These are phyloP conservation scores for Nematostella vectensis DNA, from an alignment of 92 coral and sea anemone genomes.

Conservation along the genomic window DNA sequence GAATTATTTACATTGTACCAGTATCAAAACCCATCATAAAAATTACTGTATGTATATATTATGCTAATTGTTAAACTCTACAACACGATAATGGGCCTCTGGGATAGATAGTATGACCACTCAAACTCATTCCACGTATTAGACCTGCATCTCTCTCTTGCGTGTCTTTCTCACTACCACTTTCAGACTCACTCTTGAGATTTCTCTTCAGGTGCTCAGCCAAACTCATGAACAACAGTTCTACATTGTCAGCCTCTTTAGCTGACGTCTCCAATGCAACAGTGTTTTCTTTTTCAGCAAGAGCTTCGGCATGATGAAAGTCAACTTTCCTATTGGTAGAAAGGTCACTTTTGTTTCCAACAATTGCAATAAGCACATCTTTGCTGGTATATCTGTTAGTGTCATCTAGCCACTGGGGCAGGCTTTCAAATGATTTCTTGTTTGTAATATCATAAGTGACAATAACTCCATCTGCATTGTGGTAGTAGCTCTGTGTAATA, in stretches of 20 bases:
- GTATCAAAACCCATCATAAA: no score
- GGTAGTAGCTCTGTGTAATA: slow-evolving; percentile 93
- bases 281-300: slow-evolving; percentile 66
- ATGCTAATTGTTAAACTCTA: slow-evolving; percentile 54
- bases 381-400: slow-evolving; percentile 86
- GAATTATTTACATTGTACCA: no score
- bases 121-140: slow-evolving; percentile 46
- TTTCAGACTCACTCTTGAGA: slow-evolving; percentile 44
- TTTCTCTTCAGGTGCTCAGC: slow-evolving; percentile 80
- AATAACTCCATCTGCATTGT: slow-evolving; percentile 93
- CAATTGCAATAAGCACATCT: slow-evolving; percentile 72
- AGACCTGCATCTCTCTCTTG: slow-evolving; percentile 29
- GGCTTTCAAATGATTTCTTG: slow-evolving; percentile 71
- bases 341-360: slow-evolving; percentile 93
- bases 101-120: slow-evolving; percentile 59
- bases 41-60: neutral
- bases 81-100: slow-evolving; percentile 85
- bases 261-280: slow-evolving; percentile 97
- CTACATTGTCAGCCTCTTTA: slow-evolving; percentile 91
- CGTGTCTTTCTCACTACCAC: slow-evolving; percentile 20
- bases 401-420: slow-evolving; percentile 87
- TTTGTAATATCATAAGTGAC: slow-evolving; percentile 86
- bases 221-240: slow-evolving; percentile 73
- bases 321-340: slow-evolving; percentile 57
- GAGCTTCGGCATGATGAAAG: slow-evolving; percentile 55